A percentile compares a stretch with the other conserved stretches of the same genome.
Conservation (phyloP, 2,797 vertebrate species). For the Sebastolobus alascanus region DNA sequence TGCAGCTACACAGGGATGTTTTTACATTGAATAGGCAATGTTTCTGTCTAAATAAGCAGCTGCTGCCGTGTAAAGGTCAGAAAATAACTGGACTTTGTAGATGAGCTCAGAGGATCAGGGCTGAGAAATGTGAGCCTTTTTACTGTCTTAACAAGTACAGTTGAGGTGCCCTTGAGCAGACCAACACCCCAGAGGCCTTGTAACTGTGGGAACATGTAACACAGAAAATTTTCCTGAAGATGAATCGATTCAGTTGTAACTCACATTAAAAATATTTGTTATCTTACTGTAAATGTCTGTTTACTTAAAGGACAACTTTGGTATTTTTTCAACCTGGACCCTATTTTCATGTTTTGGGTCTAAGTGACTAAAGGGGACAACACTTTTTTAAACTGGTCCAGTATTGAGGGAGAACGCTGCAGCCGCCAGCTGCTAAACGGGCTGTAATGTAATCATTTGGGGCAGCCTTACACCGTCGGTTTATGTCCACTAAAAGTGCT, state of each 20-base stretch:
- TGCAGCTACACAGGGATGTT: neutral
- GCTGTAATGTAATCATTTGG: too few species aligned
- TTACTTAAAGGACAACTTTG: neutral
- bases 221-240: neutral
- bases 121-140: constrained; percentile 1
- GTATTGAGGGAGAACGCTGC: too few species aligned
- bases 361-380: too few species aligned
- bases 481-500: too few species aligned
- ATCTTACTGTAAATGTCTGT: neutral
- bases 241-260: neutral
- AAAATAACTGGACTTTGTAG: constrained; percentile 5
- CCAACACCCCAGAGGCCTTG: neutral
- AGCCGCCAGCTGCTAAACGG: too few species aligned
- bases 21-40: neutral
- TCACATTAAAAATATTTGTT: neutral
- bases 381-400: too few species aligned
- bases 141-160: neutral
- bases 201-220: neutral
- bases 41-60: constrained; percentile 1
- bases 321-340: too few species aligned
- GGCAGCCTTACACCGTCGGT: too few species aligned
- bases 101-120: neutral
- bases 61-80: neutral
- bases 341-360: too few species aligned
- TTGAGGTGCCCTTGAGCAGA: neutral